Percentiles rank a stretch among this genome's conserved stretches.
These are phyloP conservation scores for Drosophila melanogaster DNA, from an alignment of 1,140 invertebrate species.

Conservation along the genomic window Release_6_plus_ISO1_MT NT_033779.5:8876001-8876500, in stretches of 20 bases:
- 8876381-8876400: constrained; percentile 61
- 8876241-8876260: constrained; percentile 64
- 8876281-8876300: constrained; percentile 62
- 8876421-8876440: constrained; percentile 58
- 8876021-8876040: constrained; percentile 31
- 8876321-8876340: constrained; percentile 1
- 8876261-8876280: constrained; percentile 72
- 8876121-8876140: constrained; percentile 1
- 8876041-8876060: constrained; percentile 13
- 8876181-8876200: constrained; percentile 23
- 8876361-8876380: constrained; percentile 60
- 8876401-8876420: constrained; percentile 72
- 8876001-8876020: constrained; percentile 7
- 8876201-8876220: constrained; percentile 73
- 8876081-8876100: constrained; percentile 79
- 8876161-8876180: constrained; percentile 51
- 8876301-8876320: constrained; percentile 28
- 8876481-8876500: constrained; percentile 62
- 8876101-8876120: constrained; percentile 65
- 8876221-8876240: constrained; percentile 80
- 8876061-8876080: constrained; percentile 77
- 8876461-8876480: constrained; percentile 63
- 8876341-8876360: not conserved
- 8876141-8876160: not conserved
- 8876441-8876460: constrained; percentile 31